Conservation (phyloP, 2,888 invertebrate genomes). For the Archaeoteleia sp. region DNA sequence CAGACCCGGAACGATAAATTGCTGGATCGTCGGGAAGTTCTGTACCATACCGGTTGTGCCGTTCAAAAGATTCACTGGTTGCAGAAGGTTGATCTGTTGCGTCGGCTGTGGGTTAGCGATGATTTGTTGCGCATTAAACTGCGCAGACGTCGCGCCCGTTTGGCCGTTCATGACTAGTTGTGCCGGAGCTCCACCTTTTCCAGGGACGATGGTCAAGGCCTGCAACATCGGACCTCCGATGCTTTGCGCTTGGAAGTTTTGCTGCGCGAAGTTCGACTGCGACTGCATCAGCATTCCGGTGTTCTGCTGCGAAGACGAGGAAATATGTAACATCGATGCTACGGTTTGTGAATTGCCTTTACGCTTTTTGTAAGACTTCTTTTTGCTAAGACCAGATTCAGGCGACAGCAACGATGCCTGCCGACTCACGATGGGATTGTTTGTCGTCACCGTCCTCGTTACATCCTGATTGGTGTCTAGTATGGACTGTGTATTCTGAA, state of each 20-base stretch:
- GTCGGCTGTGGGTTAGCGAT: slow-evolving; percentile 77
- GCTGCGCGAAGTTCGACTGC: slow-evolving; percentile 80
- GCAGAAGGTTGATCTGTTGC: slow-evolving; percentile 84
- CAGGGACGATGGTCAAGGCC: slow-evolving; percentile 85
- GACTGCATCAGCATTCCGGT: slow-evolving; percentile 79
- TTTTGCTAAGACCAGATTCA: slow-evolving; percentile 79
- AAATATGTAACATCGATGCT: slow-evolving; percentile 83
- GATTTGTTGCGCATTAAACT: slow-evolving; percentile 81
- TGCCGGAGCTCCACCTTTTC: slow-evolving; percentile 83
- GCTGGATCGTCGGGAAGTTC: slow-evolving; percentile 85
- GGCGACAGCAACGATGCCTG: slow-evolving; percentile 79
- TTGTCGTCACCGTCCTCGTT: slow-evolving; percentile 61
- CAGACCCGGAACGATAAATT: slow-evolving; percentile 87
- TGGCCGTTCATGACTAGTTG: slow-evolving; percentile 88
- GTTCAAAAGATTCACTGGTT: slow-evolving; percentile 88
- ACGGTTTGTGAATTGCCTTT: slow-evolving; percentile 83
- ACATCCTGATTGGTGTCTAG: slow-evolving; percentile 75
- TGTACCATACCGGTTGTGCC: slow-evolving; percentile 82
- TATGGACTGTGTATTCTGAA: slow-evolving; percentile 77
- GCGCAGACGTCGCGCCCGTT: slow-evolving; percentile 76
- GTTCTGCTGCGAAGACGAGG: slow-evolving; percentile 78
- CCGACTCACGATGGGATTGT: slow-evolving; percentile 64
- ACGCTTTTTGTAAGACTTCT: slow-evolving; percentile 81
- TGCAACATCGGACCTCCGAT: slow-evolving; percentile 84
- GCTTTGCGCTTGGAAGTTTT: slow-evolving; percentile 84